A percentile compares a stretch with the other conserved stretches of the same genome.
phyloP scores from a whole-genome alignment of 2,113 vertebrate species.

The Eolophus roseicapilla region DNA sequence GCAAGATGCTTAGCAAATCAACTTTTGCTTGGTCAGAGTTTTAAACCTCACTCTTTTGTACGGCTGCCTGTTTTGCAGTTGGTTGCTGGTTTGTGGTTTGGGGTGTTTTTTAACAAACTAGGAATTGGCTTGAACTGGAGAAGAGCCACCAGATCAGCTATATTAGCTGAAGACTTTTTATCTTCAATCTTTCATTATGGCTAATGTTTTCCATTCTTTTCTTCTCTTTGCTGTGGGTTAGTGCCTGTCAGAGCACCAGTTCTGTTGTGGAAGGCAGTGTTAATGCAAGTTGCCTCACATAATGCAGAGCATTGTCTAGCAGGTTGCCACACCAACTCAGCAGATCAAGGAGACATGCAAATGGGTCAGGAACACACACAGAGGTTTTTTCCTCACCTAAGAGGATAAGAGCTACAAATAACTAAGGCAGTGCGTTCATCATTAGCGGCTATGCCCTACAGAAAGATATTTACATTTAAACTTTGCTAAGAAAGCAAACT shows the following conservation, averaged over 20 bases:
- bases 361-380: slow-evolving; percentile 8
- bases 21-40: background rate
- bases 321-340: slow-evolving; percentile 15
- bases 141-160: background rate
- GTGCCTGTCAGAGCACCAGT: background rate
- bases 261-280: background rate
- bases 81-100: background rate
- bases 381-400: slow-evolving; percentile 11
- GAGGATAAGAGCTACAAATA: background rate
- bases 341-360: slow-evolving; percentile 2
- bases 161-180: background rate
- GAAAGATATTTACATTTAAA: background rate
- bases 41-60: background rate
- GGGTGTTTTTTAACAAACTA: background rate
- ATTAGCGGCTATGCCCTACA: background rate
- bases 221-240: background rate
- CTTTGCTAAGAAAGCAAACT: background rate
- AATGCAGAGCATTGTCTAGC: background rate
- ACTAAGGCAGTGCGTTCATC: background rate
- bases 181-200: background rate
- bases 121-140: background rate
- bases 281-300: background rate
- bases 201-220: background rate
- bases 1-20: background rate
- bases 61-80: background rate